Evolutionary conservation across 2,113 vertebrate genomes (phyloP), one percentile per base, ranked within the genome.

Genomic region (Aspiorhynchus laticeps): DNA sequence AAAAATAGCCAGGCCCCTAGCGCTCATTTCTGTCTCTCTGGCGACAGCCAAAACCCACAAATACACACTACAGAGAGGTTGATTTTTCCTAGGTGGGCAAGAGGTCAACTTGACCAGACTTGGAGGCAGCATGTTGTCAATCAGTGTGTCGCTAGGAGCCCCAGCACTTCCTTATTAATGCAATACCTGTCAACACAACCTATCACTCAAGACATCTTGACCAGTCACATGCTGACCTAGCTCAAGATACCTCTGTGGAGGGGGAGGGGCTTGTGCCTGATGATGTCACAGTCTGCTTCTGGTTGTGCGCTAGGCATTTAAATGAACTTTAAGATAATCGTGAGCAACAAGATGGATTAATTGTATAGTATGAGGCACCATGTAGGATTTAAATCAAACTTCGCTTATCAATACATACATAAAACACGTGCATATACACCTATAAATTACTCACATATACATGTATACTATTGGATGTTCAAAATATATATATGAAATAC

Each of bases 1-100:
- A 86, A 76, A 77, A 83, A 82, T 75, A 51, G 4, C n/a, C 69
- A 26, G 73, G 59, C 80, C 80, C 46, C 80, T 86, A 67, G 85
- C 48, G 77, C 43, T 80, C 85, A 73, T 26, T 28, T 77, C 61
- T 77, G 28, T 67, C 73, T 83, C 56, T 28, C 41, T 76, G 31
- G 77, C 1, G 65, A 61, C 48, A 73, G 77, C 48, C 59, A 83
- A 69, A 69, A 74, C 51, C 56, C 85, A 80, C 81, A 69, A 28
- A 85, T 26, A 81, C 53, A 81, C 21, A 80, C 10, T 61, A 48
- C 19, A 38, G 9, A 83, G 56, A 26, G 41, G 46, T 76, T 1
- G 21, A 79, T 71, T 79, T 65, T 79, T 84, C n/a, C 61, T 84
- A 17, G 61, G 28, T 80, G 63, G 28, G 38, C 26, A 61, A 41